Base-by-base conservation (phyloP, 2,888 invertebrate genomes). In the Lithophane socia region DNA sequence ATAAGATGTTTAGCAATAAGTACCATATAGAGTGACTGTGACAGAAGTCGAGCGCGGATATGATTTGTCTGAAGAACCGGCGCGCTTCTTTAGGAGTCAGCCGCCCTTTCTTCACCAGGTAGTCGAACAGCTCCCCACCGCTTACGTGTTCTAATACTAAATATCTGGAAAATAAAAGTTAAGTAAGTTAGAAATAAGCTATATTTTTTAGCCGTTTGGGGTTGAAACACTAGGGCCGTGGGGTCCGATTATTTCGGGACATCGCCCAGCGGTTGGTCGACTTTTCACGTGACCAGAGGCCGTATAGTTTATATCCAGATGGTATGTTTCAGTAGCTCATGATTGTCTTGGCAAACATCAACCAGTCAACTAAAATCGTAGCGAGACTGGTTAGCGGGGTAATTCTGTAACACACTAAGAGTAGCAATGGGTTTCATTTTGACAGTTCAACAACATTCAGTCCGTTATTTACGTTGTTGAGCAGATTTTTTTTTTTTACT, bases 21-120 rank as follows among this genome's bases (percentile, higher is more conserved):
- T 97, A 99, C 99, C 99, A 99, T 97, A 99, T 99, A 88, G 99
- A 99, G 96, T 99, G 99, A 93, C 99, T 99, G 94, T 99, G 99
- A 93, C 99, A 99, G 96, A 99, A 99, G 95, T 99, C 99, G 91
- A 99, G 97, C 16, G 99, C 99, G 18, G 99, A 99, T 93, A 99
- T 99, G 90, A 99, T 99, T 97, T 99, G 99, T 92, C 99, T 97
- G 97, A 99, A 99, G 97, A 99, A 99, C 90, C 99, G 97, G 80
- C 99, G 97, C 5, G 99, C 99, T 96, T 99, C 99, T 94, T 99
- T 99, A 0, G 99, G 99, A 80, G 99, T 99, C 68, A 99, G 97
- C 72, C 99, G 97, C 65, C 99, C 99, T 94, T 99, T 99, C 95
- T 99, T 99, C 79, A 99, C 99, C 89, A 99, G 97, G 96, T 99